phyloP scores from a whole-genome alignment of 2,888 invertebrate species.

The Drosophila borborema region DNA sequence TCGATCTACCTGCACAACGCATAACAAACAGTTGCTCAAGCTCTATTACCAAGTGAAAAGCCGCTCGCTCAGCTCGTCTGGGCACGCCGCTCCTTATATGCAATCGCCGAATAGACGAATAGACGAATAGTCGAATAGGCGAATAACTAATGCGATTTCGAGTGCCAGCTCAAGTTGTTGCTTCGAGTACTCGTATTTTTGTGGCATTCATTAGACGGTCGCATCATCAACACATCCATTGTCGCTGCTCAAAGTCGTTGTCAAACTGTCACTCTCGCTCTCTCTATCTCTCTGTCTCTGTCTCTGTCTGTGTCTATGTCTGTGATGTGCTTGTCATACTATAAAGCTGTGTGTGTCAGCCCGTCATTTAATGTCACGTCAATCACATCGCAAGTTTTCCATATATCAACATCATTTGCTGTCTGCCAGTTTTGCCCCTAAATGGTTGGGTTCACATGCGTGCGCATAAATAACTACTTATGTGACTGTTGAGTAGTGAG shows the following conservation, averaged over 20 bases:
- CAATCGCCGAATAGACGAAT: not conserved
- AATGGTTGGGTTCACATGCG: constrained; percentile 27
- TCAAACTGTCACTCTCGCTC: constrained; percentile 35
- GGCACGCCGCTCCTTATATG: constrained; percentile 35
- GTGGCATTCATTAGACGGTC: constrained; percentile 61
- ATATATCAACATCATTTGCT: constrained; percentile 50
- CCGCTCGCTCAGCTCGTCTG: constrained; percentile 22
- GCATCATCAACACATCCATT: constrained; percentile 42
- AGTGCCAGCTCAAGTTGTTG: constrained; percentile 26
- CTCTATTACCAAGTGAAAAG: constrained; percentile 8
- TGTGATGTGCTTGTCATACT: constrained; percentile 50
- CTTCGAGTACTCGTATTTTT: constrained; percentile 36
- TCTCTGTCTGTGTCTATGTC: constrained; percentile 12
- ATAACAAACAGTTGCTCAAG: constrained; percentile 7
- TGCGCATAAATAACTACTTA: constrained; percentile 11
- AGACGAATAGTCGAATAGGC: constrained; percentile 15
- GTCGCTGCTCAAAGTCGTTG: constrained; percentile 34
- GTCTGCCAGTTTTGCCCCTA: constrained; percentile 43
- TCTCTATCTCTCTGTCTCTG: not conserved
- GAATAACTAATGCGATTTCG: constrained; percentile 35
- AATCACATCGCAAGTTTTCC: constrained; percentile 65
- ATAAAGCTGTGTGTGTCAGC: constrained; percentile 58
- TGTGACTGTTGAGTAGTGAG: not conserved
- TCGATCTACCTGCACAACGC: constrained; percentile 14
- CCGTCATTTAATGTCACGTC: constrained; percentile 77